Conservation (phyloP, 2,797 vertebrate genomes). For the Smutsia gigantea region DNA sequence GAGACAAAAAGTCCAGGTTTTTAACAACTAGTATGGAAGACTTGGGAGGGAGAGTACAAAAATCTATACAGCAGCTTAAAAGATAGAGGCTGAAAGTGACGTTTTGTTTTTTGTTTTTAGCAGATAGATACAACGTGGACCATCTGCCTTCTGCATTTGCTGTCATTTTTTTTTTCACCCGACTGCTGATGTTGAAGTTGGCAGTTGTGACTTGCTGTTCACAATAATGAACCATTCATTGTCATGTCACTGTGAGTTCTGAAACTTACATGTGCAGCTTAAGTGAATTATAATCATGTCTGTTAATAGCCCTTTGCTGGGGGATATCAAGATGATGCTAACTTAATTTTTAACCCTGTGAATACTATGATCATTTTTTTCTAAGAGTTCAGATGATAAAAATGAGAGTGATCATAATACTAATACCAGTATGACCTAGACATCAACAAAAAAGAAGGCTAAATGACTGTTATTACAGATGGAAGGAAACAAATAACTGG, state of each 20-base stretch:
- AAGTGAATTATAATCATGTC: neutral
- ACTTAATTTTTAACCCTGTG: constrained; percentile 56
- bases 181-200: neutral
- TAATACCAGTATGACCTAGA: neutral
- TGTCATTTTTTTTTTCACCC: neutral
- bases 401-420: constrained; percentile 8
- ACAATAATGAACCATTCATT: neutral
- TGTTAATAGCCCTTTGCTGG: neutral
- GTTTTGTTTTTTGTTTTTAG: neutral
- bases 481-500: neutral
- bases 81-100: neutral
- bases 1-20: neutral
- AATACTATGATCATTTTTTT: neutral
- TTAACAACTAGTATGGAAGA: neutral
- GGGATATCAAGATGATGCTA: neutral
- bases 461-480: neutral
- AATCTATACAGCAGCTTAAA: neutral
- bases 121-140: neutral
- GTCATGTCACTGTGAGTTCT: too few species aligned
- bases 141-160: neutral
- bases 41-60: neutral
- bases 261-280: neutral
- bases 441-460: neutral
- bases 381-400: constrained; percentile 20
- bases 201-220: neutral